A percentile compares a stretch with the other conserved stretches of the same genome.
These are phyloP conservation scores for Porites rus DNA, from an alignment of 92 coral and sea anemone genomes.

Conservation along the genomic window DNA sequence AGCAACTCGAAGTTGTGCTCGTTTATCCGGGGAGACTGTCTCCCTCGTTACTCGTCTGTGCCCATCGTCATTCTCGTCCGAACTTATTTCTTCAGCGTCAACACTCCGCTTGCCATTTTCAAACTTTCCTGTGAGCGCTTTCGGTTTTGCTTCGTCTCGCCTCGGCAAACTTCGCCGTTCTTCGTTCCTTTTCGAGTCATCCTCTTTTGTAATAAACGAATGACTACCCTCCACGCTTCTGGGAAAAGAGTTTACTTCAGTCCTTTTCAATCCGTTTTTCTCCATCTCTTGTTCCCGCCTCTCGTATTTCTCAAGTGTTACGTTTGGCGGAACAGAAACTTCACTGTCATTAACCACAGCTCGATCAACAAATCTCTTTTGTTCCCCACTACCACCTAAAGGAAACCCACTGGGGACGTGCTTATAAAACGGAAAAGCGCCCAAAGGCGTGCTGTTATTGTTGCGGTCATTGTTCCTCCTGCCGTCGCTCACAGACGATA, in stretches of 20 bases:
- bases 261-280: conserved; percentile 52
- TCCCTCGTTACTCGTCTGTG: conserved; percentile 5
- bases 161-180: conserved; percentile 23
- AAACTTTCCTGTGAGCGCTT: conserved; percentile 22
- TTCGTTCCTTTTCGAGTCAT: conserved; percentile 18
- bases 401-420: conserved; percentile 8
- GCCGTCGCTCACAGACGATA: conserved; percentile 29
- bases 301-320: conserved; percentile 83
- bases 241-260: conserved; percentile 28
- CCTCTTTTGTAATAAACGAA: conserved; percentile 15
- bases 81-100: conserved; percentile 46
- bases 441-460: conserved; percentile 62
- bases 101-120: conserved; percentile 22
- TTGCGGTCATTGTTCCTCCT: conserved; percentile 66
- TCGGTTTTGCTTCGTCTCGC: conserved; percentile 37
- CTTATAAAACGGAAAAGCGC: conserved; percentile 34
- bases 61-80: conserved; percentile 65
- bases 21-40: conserved; percentile 29
- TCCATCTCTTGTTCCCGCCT: conserved; percentile 85
- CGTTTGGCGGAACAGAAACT: conserved; percentile 88
- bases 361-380: conserved; percentile 34
- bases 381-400: conserved; percentile 9
- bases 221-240: conserved; percentile 29
- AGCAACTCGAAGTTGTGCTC: conserved; percentile 20
- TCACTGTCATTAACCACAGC: conserved; percentile 63